Percentiles rank a stretch among this genome's conserved stretches.
Conservation (phyloP, 2,113 vertebrate genomes). For the Lampris megalopsis region DNA sequence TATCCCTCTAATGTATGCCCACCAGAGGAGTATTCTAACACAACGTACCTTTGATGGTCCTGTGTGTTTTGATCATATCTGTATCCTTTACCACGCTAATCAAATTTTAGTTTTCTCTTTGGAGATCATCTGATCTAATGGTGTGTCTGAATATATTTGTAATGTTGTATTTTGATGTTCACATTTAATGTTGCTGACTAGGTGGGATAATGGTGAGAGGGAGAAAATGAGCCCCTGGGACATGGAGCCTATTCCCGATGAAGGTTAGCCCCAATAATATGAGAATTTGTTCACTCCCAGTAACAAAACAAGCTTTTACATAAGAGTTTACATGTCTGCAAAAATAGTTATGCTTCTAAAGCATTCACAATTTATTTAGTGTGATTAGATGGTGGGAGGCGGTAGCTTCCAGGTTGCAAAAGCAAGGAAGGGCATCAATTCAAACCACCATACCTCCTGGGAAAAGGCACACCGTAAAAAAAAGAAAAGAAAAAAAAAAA, state of each 20-base stretch:
- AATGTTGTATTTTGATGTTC: neutral
- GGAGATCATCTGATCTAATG: neutral
- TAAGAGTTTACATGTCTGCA: too few species aligned
- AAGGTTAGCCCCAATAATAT: slow-evolving; percentile 83
- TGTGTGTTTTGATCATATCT: neutral
- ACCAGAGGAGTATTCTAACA: neutral
- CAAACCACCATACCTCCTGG: too few species aligned
- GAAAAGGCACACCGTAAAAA: too few species aligned
- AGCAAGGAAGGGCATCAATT: too few species aligned
- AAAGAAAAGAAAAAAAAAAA: too few species aligned
- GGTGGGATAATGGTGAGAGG: slow-evolving; percentile 97
- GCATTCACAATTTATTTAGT: neutral
- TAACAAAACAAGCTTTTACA: neutral
- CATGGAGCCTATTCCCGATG: slow-evolving; percentile 97
- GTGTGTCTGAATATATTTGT: slow-evolving; percentile 1
- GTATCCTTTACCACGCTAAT: neutral
- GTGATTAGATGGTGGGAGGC: too few species aligned
- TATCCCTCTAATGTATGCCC: neutral
- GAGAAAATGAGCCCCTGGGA: slow-evolving; percentile 99
- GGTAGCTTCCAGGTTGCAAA: too few species aligned
- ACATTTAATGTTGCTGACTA: slow-evolving; percentile 55
- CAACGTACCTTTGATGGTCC: neutral
- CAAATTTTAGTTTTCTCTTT: neutral
- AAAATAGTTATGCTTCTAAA: neutral
- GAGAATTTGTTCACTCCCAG: neutral